Percentiles rank a stretch among this genome's conserved stretches.
phyloP scores from a whole-genome alignment of 1,140 invertebrate species.

The Ooceraea biroi region DNA sequence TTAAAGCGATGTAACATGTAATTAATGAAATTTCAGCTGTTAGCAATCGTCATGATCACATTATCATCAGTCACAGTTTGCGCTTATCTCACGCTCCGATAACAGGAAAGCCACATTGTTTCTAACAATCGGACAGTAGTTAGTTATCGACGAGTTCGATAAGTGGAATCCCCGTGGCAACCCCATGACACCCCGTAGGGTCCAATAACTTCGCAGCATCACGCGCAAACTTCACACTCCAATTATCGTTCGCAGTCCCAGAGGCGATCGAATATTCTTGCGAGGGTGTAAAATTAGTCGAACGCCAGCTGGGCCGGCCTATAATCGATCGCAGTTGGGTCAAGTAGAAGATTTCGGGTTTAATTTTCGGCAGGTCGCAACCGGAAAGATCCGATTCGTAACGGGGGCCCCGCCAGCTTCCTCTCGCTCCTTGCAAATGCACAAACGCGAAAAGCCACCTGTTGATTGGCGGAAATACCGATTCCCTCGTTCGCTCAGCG shows the following conservation, averaged over 20 bases:
- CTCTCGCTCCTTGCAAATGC: not conserved
- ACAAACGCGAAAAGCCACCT: slow-evolving; percentile 65
- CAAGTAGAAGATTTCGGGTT: slow-evolving; percentile 3
- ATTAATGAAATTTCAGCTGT: no score
- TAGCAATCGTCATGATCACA: no score
- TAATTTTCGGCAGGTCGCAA: slow-evolving; percentile 33
- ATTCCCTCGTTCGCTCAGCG: slow-evolving; percentile 30
- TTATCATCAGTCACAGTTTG: not conserved
- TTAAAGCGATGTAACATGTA: no score
- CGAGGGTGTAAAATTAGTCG: slow-evolving; percentile 46
- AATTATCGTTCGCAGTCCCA: slow-evolving; percentile 28
- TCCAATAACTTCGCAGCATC: slow-evolving; percentile 27
- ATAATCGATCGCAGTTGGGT: slow-evolving; percentile 26
- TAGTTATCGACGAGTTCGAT: slow-evolving; percentile 18
- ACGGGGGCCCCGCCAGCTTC: not conserved
- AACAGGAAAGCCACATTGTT: not conserved
- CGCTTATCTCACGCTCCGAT: not conserved
- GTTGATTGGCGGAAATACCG: slow-evolving; percentile 71
- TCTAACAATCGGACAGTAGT: not conserved
- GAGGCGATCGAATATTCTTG: slow-evolving; percentile 11
- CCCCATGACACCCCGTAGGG: not conserved
- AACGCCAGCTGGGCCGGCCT: not conserved
- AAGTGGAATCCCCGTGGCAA: not conserved
- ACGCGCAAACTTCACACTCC: slow-evolving; percentile 19
- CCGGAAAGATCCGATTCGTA: slow-evolving; percentile 46